Conservation (phyloP, 2,888 invertebrate genomes). For the Podabrus alpinus region DNA sequence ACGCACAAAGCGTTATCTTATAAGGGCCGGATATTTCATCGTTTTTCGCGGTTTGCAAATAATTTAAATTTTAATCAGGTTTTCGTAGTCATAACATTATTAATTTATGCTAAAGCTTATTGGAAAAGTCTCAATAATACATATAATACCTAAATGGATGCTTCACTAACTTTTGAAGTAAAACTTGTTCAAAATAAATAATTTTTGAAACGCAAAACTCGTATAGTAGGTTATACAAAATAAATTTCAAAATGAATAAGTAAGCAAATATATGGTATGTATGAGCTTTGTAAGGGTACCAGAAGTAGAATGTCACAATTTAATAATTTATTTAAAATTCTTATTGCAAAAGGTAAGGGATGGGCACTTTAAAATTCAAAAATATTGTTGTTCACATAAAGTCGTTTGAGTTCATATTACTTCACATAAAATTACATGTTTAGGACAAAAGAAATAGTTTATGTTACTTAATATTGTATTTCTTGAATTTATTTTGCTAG, state of each 20-base stretch:
- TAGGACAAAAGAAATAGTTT: neutral
- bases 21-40: no score
- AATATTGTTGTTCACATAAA: neutral
- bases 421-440: neutral
- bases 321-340: neutral
- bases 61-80: no score
- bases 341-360: neutral
- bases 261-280: neutral
- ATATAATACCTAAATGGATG: no score
- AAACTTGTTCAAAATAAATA: no score
- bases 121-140: no score
- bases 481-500: no score
- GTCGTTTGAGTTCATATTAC: neutral
- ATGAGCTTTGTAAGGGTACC: neutral
- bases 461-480: neutral
- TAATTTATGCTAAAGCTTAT: no score
- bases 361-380: neutral
- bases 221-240: neutral
- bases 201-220: no score
- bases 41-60: no score
- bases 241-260: neutral
- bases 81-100: no score
- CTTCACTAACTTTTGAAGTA: no score
- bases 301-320: neutral
- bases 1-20: no score